Conservation (phyloP, 1,140 invertebrate species). For the Zaprionus nigranus region DNA sequence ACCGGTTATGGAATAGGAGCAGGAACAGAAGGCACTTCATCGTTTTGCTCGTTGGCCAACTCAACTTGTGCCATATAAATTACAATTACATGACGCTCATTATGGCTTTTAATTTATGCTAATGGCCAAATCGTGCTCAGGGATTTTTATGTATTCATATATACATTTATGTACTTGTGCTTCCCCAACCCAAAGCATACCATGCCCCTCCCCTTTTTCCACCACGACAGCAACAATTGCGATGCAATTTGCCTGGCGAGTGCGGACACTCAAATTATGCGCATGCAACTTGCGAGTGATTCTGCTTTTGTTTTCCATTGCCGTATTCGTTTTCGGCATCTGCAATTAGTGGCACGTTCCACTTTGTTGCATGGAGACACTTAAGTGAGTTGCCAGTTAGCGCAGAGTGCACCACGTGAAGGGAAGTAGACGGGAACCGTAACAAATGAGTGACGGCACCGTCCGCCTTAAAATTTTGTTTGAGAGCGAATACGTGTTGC, state of each 20-base stretch:
- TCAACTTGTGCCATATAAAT: conserved; percentile 64
- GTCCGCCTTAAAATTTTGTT: conserved; percentile 47
- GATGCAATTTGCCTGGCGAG: conserved; percentile 50
- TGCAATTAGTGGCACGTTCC: conserved; percentile 73
- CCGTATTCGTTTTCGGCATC: neutral
- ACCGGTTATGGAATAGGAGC: neutral
- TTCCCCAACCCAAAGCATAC: neutral
- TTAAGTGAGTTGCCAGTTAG: conserved; percentile 27
- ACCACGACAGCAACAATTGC: conserved; percentile 12
- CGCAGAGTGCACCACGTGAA: conserved; percentile 22
- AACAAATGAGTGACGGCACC: conserved; percentile 53
- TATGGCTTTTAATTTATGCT: conserved; percentile 81
- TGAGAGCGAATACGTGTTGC: too few relatives aligned
- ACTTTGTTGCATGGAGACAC: conserved; percentile 47
- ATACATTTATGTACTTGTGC: conserved; percentile 11
- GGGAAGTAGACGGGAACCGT: conserved; percentile 50
- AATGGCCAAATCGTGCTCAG: conserved; percentile 73
- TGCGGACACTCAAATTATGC: conserved; percentile 37
- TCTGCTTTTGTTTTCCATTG: conserved; percentile 45
- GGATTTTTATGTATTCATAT: conserved; percentile 34
- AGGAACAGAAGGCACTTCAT: conserved; percentile 12
- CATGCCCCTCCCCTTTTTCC: neutral
- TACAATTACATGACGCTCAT: conserved; percentile 78
- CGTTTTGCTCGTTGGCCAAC: conserved; percentile 6
- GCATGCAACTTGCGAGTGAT: conserved; percentile 50